Conservation (phyloP, 2,797 vertebrate species). For the Steatocranus sp. region DNA sequence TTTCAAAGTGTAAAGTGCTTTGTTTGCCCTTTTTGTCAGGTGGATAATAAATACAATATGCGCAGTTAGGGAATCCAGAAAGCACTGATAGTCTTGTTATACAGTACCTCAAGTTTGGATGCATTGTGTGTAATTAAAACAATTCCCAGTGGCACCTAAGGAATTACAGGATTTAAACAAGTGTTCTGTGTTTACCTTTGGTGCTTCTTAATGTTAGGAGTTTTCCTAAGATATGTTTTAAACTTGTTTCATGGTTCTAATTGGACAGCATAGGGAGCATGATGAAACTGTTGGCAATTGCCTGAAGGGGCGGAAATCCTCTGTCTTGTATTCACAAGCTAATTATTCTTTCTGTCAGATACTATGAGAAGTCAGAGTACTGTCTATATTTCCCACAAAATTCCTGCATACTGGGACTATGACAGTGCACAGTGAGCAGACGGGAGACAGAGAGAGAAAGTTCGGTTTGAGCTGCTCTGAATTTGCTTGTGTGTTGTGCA, state of each 20-base stretch:
- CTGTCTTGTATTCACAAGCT: not conserved
- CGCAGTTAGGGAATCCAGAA: not conserved
- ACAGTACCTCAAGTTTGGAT: not conserved
- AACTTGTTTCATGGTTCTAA: slow-evolving; percentile 9
- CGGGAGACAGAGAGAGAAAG: not conserved
- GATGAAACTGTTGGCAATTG: slow-evolving; percentile 52
- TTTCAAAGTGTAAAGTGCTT: not conserved
- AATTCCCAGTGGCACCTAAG: not conserved
- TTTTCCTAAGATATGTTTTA: not conserved
- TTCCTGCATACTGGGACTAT: not conserved
- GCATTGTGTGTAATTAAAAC: slow-evolving; percentile 8
- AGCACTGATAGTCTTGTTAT: not conserved
- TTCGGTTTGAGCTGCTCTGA: not conserved
- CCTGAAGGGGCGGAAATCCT: not conserved
- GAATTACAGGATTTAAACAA: slow-evolving; percentile 23
- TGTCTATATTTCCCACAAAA: not conserved
- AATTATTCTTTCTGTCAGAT: not conserved
- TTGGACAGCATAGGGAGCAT: slow-evolving; percentile 14
- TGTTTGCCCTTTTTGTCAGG: not conserved
- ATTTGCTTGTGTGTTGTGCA: not conserved
- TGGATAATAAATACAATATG: not conserved
- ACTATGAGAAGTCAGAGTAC: not conserved
- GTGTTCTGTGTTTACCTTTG: not conserved
- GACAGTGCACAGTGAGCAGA: not conserved
- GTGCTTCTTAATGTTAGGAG: not conserved